Evolutionary conservation across 2,888 invertebrate genomes (phyloP), one percentile per base, ranked within the genome.

Genomic region (Archaeoteleia sp.): DNA sequence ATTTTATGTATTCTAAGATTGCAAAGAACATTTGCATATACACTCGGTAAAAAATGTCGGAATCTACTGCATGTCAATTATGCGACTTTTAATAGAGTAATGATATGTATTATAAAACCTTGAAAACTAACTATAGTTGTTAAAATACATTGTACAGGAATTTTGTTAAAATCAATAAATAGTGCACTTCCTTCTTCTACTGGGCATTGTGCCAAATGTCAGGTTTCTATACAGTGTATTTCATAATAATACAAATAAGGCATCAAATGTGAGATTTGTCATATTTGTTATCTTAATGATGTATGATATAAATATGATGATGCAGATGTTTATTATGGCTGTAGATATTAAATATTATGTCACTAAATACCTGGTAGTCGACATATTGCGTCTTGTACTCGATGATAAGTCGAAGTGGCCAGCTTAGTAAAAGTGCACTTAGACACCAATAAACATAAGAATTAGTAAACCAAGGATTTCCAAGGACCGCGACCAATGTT

Each of bases 381-480:
- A 92, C 91, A 81, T 93, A 91, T 43, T 93, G 93, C 3, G 94
- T 94, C 81, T 93, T 92, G 86, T 91, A 92, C 81, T 94, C 93
- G 72, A 93, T 91, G 43, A 93, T 87, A 72, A 94, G 89, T 51
- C 94, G 86, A 46, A 94, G 87, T 15, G 94, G 94, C 94, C 94
- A 95, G n/a, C 93, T 93, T 13, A 94, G 87, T 9, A 95, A 88
- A 1, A 92, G 85, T 72, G 91, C 88, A 27, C 93, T 93, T 0
- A 91, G 87, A 14, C 91, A 86, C 94, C 94, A 94, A 84, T 93
- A 95, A 13, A 92, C 88, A 51, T 89, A 82, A 67, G 91, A 91
- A 42, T 91, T 91, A 1, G 91, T 88, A 77, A 90, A 90, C 91
- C 91, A 91, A 0, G 91, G 90, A 75, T 80, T 82, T 6, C 84